Conservation (phyloP, 2,888 invertebrate genomes). For the Mimumesa dahlbomi region DNA sequence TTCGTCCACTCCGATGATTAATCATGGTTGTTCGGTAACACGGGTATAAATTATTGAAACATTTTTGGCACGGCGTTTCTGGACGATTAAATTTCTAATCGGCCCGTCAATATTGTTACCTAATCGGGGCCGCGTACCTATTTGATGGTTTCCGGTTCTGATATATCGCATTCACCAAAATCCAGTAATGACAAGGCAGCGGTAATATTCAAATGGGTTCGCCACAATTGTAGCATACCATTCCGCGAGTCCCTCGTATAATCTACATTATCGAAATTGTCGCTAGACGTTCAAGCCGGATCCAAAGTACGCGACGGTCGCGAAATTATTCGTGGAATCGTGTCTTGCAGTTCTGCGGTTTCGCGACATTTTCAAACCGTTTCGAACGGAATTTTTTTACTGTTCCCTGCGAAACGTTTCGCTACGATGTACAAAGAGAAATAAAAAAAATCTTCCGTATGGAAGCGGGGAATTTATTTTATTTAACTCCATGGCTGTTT, state of each 20-base stretch:
- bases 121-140: conserved; percentile 31
- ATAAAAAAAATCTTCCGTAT: too few species aligned
- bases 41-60: too few species aligned
- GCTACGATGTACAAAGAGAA: too few species aligned
- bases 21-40: too few species aligned
- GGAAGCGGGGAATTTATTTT: too few species aligned
- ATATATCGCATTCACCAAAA: conserved; percentile 51
- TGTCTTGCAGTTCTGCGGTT: too few species aligned
- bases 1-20: too few species aligned
- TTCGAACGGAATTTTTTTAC: too few species aligned
- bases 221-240: conserved; percentile 47
- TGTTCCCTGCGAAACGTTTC: too few species aligned
- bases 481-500: too few species aligned
- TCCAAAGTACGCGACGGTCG: conserved; percentile 20
- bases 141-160: conserved; percentile 29
- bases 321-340: conserved; percentile 34
- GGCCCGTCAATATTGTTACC: not conserved
- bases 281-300: conserved; percentile 34
- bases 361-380: too few species aligned
- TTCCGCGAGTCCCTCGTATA: conserved; percentile 41
- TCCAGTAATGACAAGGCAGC: conserved; percentile 45
- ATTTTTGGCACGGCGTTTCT: too few species aligned
- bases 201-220: conserved; percentile 46
- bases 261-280: conserved; percentile 48
- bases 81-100: conserved; percentile 21